Base-by-base conservation (phyloP, 2,113 vertebrate genomes). In the Rattus rattus region DNA sequence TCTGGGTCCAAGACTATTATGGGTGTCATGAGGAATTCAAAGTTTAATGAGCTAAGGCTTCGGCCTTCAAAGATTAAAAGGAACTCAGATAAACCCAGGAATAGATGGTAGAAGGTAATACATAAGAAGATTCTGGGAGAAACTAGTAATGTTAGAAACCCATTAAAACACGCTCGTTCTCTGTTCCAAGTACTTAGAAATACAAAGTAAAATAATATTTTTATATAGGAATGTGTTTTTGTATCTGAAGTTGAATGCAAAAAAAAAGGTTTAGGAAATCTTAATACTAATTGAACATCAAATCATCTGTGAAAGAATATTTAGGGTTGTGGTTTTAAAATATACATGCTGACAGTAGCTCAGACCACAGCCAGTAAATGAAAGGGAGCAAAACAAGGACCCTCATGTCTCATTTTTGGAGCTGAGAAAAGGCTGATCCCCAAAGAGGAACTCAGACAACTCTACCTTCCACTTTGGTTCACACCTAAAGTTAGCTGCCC, bases 11-110 rank as follows among this genome's bases (percentile, higher is more conserved):
- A 56, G 85, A 93, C 94, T 85, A 95, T 76, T 93, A 94, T 80
- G 67, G 10, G 19, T 94, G 26, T 94, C 63, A 93, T 52, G 26
- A 90, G 28, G 19, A 19, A 93, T 56, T 90, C 17, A 88, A 92
- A 80, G 14, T 96, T 63, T 95, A 47, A 94, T 22, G 63, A 94
- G 30, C 56, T 92, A 49, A 91, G 28, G 14, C 70, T 75, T 19
- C 36, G 93, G 39, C 76, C 16, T 97, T 77, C 94, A 87, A 54
- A 95, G n/a, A 84, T n/a, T 13, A 94, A 96, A 86, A 67, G 85
- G 26, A 65, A 26, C 52, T 95, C 54, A 84, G n/a, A 89, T 63
- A 95, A 88, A 65, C 30, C 20, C 33, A 92, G 52, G 17, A 92
- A 85, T 75, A 70, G 16, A 39, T 39, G 56, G 43, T 76, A 67